phyloP scores from a whole-genome alignment of 2,113 vertebrate species.

The Fregata magnificens region DNA sequence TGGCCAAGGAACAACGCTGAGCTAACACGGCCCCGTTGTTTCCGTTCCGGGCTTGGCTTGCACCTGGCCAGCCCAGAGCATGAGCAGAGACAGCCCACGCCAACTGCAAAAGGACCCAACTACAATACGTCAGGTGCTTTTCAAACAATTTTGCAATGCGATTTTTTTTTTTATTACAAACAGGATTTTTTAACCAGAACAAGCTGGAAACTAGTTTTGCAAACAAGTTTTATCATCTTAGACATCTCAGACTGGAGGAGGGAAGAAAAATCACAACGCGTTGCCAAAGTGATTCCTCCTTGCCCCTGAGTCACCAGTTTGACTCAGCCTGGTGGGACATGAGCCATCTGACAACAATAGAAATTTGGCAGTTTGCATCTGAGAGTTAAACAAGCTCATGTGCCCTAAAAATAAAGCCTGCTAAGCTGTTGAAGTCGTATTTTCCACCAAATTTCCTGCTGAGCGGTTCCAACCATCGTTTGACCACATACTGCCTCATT shows the following conservation, averaged over 20 bases:
- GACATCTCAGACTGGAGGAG: not conserved
- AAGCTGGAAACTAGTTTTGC: not conserved
- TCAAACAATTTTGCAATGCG: accelerated
- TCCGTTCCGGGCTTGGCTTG: not conserved
- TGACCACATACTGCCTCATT: not conserved
- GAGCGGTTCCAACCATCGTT: not conserved
- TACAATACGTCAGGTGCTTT: not conserved
- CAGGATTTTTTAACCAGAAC: not conserved
- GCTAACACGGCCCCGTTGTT: not conserved
- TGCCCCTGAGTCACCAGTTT: not conserved
- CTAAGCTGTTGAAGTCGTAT: slow-evolving; percentile 30
- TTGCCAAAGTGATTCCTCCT: not conserved
- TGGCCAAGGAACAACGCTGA: not conserved
- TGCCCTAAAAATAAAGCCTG: slow-evolving; percentile 49
- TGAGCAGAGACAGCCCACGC: not conserved
- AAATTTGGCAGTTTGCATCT: not conserved
- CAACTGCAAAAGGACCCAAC: not conserved
- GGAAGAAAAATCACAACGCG: accelerated
- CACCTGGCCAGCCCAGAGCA: not conserved
- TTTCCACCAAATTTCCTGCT: slow-evolving; percentile 61
- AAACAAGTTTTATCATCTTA: not conserved
- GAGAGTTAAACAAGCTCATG: not conserved
- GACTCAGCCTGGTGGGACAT: not conserved
- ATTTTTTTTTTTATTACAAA: not conserved
- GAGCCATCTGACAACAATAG: slow-evolving; percentile 49